Base-by-base conservation (phyloP, 1,140 invertebrate genomes). In the Copidosoma floridanum region DNA sequence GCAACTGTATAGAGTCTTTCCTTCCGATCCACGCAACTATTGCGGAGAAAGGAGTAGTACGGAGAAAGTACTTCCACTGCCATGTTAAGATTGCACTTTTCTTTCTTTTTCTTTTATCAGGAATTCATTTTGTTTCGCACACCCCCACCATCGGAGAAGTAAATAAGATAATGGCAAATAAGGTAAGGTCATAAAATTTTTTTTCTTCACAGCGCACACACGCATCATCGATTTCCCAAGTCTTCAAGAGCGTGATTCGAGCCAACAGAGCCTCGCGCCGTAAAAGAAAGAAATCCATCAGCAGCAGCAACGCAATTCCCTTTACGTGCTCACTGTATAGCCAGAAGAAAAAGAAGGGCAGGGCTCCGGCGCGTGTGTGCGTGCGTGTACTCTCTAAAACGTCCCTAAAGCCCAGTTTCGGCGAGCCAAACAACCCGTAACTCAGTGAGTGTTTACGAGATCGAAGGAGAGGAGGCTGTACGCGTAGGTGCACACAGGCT, bases 401-500 rank as follows among this genome's bases (percentile, higher is more conserved):
- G 61, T 64, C 69, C 70, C 65, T 68, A 65, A 72, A 74, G 70
- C 64, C 64, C 55, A 71, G 65, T 69, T 71, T 71, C 63, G 61
- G 67, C 58, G 66, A 65, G 69, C 67, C 73, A 74, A 77, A 77
- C 74, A 77, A 75, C 66, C 73, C 73, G 73, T 76, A 76, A 76
- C 74, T 76, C 70, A 69, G 69, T 67, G 71, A 71, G 76, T 74
- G 75, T 77, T 77, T 78, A 78, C 70, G 76, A 78, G 74, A 63
- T 44, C 32, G 56, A 52, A 44, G 53, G 29, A 27, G 58, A 35
- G 50, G 47, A 20, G n/a, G 20, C 40, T 43, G 57, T 21, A 67
- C 66, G 66, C 57, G 32, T 6, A 27, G 23, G 27, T 23, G 7
- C 1, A 11, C 27, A 24, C 35, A 20, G 29, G 26, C 20, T 18